These are phyloP conservation scores for Tragelaphus eurycerus DNA, from an alignment of 2,797 vertebrate genomes.

Conservation along the genomic window DNA sequence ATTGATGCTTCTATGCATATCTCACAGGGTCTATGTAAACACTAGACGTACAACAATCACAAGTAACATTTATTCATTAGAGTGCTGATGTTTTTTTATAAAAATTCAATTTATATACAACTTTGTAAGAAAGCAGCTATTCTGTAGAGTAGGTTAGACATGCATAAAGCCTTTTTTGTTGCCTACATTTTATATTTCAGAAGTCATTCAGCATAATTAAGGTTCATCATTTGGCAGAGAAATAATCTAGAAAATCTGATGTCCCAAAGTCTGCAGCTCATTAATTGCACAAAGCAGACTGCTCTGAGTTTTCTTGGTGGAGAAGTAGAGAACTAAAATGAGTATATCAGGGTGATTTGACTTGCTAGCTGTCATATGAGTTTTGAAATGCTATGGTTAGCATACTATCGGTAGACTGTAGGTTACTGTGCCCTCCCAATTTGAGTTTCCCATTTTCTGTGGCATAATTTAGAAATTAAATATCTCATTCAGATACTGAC, in stretches of 20 bases:
- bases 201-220: slow-evolving; percentile 34
- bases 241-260: slow-evolving; percentile 47
- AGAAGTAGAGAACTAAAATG: not conserved
- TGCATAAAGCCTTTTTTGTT: slow-evolving; percentile 21
- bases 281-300: slow-evolving; percentile 42
- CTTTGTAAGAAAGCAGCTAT: slow-evolving; percentile 20
- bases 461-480: slow-evolving; percentile 11
- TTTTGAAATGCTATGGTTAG: not conserved
- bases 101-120: slow-evolving; percentile 16
- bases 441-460: slow-evolving; percentile 35
- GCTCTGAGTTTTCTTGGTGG: not conserved
- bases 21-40: not conserved
- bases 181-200: slow-evolving; percentile 25
- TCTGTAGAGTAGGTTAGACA: not conserved
- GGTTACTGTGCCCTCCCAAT: not conserved
- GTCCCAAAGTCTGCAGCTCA: slow-evolving; percentile 9
- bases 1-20: slow-evolving; percentile 21
- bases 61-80: not conserved
- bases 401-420: not conserved
- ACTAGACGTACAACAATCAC: not conserved
- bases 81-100: not conserved
- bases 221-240: slow-evolving; percentile 36
- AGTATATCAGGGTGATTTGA: not conserved
- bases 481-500: not conserved
- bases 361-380: not conserved